Evolutionary conservation across 2,797 vertebrate species (phyloP), one percentile per base, ranked within the genome.

Genomic region (Limosa lapponica): DNA sequence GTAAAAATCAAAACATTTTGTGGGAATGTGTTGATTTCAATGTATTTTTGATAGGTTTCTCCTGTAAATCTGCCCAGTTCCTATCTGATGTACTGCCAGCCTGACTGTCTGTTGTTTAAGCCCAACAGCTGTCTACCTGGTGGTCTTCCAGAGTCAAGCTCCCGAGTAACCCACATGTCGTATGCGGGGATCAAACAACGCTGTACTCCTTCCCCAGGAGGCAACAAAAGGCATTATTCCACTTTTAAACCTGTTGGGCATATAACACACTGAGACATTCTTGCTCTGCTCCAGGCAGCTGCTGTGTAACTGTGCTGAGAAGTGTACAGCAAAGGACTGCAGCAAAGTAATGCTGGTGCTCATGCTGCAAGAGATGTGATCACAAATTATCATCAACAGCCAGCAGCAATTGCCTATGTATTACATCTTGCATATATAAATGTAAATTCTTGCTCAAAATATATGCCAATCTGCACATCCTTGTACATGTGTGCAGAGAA

Each of bases 71-170:
- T 93, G 82, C 82, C 84, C 93, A 73, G 8, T 41, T 91, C 66
- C 86, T 84, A 78, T 87, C n/a, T 92, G 92, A 92, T 41, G 55
- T 70, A 6, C 83, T 82, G 86, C 84, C 93, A 96, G 87, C 36
- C 87, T 16, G 65, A 10, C 51, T 89, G 51, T 22, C 77, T 82
- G 78, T 8, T 79, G 82, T 82, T 82, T 82, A 89, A 78, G 61
- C 37, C 77, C 86, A 72, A 36, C 86, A 95, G 70, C 94, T 95
- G 73, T 52, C 92, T 92, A 74, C 78, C 95, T 95, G 92, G 71
- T 92, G 95, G 84, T 49, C 87, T 87, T 94, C 93, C 94, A 94
- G 86, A 61, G 51, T 3, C 2, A 0, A 52, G 48, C 43, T 80
- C 43, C 57, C 0, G 0, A 52, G 25, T 2, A 48, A 46, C 18